Conservation (phyloP, 2,113 vertebrate species). For the Petrocephalus microphthalmus region DNA sequence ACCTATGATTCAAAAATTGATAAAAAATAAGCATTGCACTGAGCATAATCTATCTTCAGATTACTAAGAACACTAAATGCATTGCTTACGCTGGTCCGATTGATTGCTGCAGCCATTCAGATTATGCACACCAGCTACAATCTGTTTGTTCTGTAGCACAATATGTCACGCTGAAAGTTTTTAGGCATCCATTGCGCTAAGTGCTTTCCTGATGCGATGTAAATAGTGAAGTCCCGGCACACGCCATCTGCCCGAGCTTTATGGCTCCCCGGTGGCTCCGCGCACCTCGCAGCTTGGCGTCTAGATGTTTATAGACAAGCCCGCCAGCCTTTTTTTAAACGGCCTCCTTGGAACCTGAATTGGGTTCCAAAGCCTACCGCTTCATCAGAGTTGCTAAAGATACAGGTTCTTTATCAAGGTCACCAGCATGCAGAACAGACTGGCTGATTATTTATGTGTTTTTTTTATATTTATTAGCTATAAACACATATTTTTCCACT, state of each 20-base stretch:
- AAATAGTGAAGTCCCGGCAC: constrained; percentile 32
- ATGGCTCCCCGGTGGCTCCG: constrained; percentile 38
- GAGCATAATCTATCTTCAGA: background rate
- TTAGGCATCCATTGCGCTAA: constrained; percentile 37
- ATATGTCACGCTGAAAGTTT: constrained; percentile 30
- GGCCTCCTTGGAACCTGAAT: background rate
- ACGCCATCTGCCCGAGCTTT: constrained; percentile 41
- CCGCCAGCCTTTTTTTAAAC: background rate
- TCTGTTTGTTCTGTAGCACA: constrained; percentile 30
- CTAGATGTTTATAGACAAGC: background rate
- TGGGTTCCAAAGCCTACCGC: background rate
- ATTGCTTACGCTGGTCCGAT: constrained; percentile 29
- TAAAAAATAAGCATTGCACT: constrained; percentile 9
- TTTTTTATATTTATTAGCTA: background rate
- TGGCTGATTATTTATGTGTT: background rate
- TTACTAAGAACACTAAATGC: background rate
- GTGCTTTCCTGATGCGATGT: constrained; percentile 36
- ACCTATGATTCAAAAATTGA: background rate
- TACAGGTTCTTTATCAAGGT: background rate
- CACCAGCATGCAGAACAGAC: background rate
- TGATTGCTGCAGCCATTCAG: constrained; percentile 34
- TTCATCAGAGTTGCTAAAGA: background rate
- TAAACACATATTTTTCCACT: background rate
- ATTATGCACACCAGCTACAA: constrained; percentile 45
- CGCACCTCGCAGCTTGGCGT: constrained; percentile 11